Evolutionary conservation across 2,888 invertebrate genomes (phyloP).

Genomic region (Rhingia campestris): DNA sequence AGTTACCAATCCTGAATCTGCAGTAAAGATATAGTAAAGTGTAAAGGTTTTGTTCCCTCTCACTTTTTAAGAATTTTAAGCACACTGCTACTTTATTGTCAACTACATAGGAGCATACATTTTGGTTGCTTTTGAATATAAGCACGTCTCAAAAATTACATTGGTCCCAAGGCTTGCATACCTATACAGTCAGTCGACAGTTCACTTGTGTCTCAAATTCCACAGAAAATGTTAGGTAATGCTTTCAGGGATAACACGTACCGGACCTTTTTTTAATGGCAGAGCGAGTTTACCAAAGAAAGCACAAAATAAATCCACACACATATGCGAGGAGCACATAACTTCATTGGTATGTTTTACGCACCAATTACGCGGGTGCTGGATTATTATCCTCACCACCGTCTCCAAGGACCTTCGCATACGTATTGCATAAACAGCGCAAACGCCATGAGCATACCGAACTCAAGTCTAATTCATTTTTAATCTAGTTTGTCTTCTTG

Average conservation of each 20-base stretch:
- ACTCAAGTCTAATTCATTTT: constrained; percentile 65
- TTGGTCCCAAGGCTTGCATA: background rate
- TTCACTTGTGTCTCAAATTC: constrained; percentile 6
- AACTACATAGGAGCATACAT: too few species aligned
- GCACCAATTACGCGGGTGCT: constrained; percentile 14
- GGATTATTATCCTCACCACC: background rate
- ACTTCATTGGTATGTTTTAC: constrained; percentile 26
- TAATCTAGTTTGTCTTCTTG: constrained; percentile 59
- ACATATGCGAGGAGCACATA: background rate
- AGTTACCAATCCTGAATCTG: too few species aligned
- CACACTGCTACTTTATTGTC: too few species aligned
- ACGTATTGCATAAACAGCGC: constrained; percentile 17
- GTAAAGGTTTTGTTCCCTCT: too few species aligned
- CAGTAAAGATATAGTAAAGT: too few species aligned
- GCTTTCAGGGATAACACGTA: constrained; percentile 41
- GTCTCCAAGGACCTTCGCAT: constrained; percentile 21
- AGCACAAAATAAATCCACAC: background rate
- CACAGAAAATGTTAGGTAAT: constrained; percentile 10
- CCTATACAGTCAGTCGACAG: constrained; percentile 7
- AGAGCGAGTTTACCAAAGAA: background rate
- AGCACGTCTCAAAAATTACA: background rate
- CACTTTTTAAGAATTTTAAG: too few species aligned
- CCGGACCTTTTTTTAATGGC: constrained; percentile 4
- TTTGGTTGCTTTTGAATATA: too few species aligned
- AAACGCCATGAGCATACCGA: constrained; percentile 48